phyloP scores from a whole-genome alignment of 2,113 vertebrate species.

The Hiodon alosoides region DNA sequence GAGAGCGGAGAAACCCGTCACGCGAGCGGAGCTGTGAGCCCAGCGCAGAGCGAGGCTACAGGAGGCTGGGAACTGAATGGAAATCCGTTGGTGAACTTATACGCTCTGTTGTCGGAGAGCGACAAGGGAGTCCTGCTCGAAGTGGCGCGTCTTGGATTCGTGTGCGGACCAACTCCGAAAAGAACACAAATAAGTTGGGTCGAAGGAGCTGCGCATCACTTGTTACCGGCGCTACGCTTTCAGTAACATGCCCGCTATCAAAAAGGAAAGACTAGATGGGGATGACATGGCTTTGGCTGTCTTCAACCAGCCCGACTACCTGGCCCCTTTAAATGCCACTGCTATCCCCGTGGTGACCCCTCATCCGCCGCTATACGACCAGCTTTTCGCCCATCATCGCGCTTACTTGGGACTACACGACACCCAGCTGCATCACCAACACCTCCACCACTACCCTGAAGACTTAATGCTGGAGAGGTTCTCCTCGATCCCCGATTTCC shows the following conservation, averaged over 20 bases:
- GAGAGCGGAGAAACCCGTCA: constrained; percentile 58
- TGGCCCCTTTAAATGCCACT: constrained; percentile 79
- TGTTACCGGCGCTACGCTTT: constrained; percentile 62
- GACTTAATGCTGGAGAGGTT: constrained; percentile 87
- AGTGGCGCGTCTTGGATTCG: constrained; percentile 63
- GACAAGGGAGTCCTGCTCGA: constrained; percentile 59
- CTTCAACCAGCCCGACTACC: constrained; percentile 81
- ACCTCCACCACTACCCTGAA: constrained; percentile 70
- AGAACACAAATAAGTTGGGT: constrained; percentile 64
- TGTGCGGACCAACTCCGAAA: constrained; percentile 54
- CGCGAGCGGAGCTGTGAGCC: constrained; percentile 50
- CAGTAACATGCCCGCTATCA: constrained; percentile 90
- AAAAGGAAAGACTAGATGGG: constrained; percentile 86
- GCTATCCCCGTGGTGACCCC: constrained; percentile 81
- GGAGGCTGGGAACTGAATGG: constrained; percentile 60
- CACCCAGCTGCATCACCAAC: constrained; percentile 65
- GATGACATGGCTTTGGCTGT: constrained; percentile 87
- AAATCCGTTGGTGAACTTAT: constrained; percentile 63
- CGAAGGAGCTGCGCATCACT: constrained; percentile 56
- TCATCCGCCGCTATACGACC: constrained; percentile 79
- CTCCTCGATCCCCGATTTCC: constrained; percentile 86
- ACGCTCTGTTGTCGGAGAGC: constrained; percentile 58
- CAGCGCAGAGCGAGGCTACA: constrained; percentile 29
- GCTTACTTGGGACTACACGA: constrained; percentile 78
- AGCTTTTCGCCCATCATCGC: constrained; percentile 76